Evolutionary conservation across 2,888 invertebrate genomes (phyloP).

Genomic region (Diplazon laetatorius): DNA sequence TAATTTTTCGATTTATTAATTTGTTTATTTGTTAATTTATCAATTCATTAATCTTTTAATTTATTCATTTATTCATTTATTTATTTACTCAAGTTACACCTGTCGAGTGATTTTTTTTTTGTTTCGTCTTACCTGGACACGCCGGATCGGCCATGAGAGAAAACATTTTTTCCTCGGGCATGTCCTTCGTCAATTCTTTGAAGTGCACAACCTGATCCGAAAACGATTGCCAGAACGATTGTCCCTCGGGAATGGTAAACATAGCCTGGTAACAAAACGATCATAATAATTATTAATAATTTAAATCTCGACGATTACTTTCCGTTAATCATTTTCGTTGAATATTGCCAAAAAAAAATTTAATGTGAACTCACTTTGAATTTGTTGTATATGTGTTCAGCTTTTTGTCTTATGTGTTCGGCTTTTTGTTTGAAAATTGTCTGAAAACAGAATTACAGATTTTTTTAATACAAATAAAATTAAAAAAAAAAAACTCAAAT

Average conservation of each 20-base stretch:
- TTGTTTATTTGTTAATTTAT: too few species aligned
- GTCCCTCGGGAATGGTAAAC: conserved; percentile 86
- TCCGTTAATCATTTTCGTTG: background rate
- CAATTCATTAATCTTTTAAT: too few species aligned
- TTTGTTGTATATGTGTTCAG: conserved; percentile 86
- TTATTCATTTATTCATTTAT: too few species aligned
- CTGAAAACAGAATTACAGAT: conserved; percentile 67
- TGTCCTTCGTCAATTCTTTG: conserved; percentile 86
- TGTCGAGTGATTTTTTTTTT: too few species aligned
- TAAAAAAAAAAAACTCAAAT: too few species aligned
- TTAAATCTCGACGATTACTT: too few species aligned
- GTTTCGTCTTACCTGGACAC: conserved; percentile 82
- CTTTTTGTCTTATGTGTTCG: conserved; percentile 87
- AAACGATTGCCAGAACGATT: conserved; percentile 89
- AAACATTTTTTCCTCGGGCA: conserved; percentile 85
- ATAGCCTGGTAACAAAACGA: conserved; percentile 83
- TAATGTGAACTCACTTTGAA: conserved; percentile 84
- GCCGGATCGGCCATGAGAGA: conserved; percentile 86
- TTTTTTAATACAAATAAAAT: conserved; percentile 1
- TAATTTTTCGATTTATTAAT: too few species aligned
- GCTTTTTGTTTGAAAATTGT: conserved; percentile 87
- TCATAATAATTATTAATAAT: background rate
- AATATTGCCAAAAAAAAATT: too few species aligned
- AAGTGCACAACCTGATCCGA: conserved; percentile 87
- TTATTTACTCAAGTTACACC: too few species aligned